These are phyloP conservation scores for Onychorhynchus coronatus DNA, from an alignment of 2,113 vertebrate species.

Conservation along the genomic window DNA sequence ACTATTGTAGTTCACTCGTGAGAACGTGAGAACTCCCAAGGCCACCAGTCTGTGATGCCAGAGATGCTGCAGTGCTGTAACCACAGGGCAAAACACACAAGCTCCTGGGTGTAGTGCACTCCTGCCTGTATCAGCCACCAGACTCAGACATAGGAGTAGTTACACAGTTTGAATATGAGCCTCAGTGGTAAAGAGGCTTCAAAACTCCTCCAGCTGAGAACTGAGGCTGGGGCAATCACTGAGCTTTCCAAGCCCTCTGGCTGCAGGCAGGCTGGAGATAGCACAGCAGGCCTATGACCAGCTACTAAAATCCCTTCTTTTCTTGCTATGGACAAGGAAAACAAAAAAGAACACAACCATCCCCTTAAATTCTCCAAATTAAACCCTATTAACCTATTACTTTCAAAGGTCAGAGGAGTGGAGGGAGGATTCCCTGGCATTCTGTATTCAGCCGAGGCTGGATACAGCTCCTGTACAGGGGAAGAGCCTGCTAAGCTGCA, in stretches of 20 bases:
- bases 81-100: not conserved
- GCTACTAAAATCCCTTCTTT: not conserved
- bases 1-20: not conserved
- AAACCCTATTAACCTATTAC: conserved; percentile 19
- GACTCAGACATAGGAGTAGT: not conserved
- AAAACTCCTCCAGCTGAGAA: not conserved
- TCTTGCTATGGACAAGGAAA: not conserved
- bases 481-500: not conserved
- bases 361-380: conserved; percentile 7
- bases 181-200: not conserved
- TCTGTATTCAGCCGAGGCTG: not conserved
- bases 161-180: not conserved
- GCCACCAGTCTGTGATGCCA: not conserved
- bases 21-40: not conserved
- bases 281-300: not conserved
- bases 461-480: not conserved
- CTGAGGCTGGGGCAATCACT: not conserved
- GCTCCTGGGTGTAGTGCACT: not conserved
- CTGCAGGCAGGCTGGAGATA: not conserved
- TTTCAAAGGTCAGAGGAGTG: not conserved
- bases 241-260: not conserved
- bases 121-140: not conserved
- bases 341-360: not conserved
- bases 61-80: not conserved
- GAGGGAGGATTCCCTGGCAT: not conserved